These are phyloP conservation scores for Sebastes iracundus DNA, from an alignment of 2,797 vertebrate species.

Conservation along the genomic window DNA sequence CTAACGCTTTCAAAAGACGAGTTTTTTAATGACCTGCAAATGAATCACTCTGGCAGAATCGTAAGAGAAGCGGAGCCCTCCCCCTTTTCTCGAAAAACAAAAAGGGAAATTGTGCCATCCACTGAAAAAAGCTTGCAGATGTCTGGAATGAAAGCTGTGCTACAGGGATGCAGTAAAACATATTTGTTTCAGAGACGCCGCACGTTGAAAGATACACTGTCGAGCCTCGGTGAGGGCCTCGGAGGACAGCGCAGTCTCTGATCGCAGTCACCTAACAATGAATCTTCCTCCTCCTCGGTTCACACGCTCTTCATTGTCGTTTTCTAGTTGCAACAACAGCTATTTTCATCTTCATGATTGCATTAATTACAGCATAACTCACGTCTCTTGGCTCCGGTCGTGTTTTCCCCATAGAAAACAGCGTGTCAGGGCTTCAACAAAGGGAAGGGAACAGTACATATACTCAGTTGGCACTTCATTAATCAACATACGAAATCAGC, in stretches of 20 bases:
- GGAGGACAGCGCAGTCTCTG: constrained; percentile 34
- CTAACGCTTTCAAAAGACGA: constrained; percentile 73
- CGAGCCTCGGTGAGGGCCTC: constrained; percentile 13
- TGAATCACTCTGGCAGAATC: constrained; percentile 78
- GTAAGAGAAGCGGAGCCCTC: constrained; percentile 56
- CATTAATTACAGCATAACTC: constrained; percentile 81
- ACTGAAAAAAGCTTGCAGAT: constrained; percentile 42
- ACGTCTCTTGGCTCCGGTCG: constrained; percentile 68
- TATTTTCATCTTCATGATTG: constrained; percentile 84
- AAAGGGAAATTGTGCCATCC: constrained; percentile 63
- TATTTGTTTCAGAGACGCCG: constrained; percentile 49
- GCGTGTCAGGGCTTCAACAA: constrained; percentile 72
- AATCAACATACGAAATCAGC: constrained; percentile 80
- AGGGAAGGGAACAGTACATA: constrained; percentile 71
- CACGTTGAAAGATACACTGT: constrained; percentile 32
- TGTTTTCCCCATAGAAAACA: constrained; percentile 79
- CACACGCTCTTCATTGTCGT: constrained; percentile 54
- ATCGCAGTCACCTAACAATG: constrained; percentile 52
- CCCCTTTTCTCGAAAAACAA: constrained; percentile 66
- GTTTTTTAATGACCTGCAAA: constrained; percentile 81
- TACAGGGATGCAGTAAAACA: constrained; percentile 35
- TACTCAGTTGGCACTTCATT: constrained; percentile 80
- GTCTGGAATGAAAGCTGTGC: constrained; percentile 44
- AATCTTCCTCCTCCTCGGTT: constrained; percentile 49
- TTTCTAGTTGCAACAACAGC: constrained; percentile 73